Conservation (phyloP, 2,113 vertebrate genomes). For the Okapia johnstoni region DNA sequence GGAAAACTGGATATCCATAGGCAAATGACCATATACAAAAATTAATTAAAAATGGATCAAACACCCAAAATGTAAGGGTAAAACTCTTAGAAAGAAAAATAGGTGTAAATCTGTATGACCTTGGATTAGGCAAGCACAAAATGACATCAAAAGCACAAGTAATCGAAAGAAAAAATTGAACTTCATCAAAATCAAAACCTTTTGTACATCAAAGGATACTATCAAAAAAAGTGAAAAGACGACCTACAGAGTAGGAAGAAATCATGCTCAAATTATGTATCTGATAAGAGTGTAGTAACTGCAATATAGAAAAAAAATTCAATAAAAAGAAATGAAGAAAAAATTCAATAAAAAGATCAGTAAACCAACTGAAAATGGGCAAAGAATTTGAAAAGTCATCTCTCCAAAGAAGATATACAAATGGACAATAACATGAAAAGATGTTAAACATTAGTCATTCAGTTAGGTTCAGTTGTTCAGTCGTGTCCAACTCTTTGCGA, state of each 20-base stretch:
- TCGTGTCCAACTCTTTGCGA: no score
- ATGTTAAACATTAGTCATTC: background rate
- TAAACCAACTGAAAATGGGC: background rate
- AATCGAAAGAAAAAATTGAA: background rate
- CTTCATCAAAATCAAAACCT: background rate
- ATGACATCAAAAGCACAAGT: background rate
- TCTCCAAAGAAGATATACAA: background rate
- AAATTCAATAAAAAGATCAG: background rate
- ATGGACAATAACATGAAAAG: background rate
- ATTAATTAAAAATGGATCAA: background rate
- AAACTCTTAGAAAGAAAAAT: background rate
- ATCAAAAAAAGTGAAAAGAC: slow-evolving; percentile 8
- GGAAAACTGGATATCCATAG: background rate
- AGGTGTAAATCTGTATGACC: background rate
- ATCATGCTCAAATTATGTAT: background rate
- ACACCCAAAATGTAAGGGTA: background rate
- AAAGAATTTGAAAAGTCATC: background rate
- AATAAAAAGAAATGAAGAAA: background rate
- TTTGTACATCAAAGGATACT: background rate
- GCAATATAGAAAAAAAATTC: background rate
- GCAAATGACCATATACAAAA: background rate
- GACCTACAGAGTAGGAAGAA: background rate
- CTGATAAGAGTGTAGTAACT: background rate
- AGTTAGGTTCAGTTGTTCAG: no score
- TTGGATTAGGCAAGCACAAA: background rate